A percentile compares a stretch with the other conserved stretches of the same genome.
These are phyloP conservation scores for Rotaria magnacalcarata DNA, from an alignment of 2,888 invertebrate genomes.

Conservation along the genomic window DNA sequence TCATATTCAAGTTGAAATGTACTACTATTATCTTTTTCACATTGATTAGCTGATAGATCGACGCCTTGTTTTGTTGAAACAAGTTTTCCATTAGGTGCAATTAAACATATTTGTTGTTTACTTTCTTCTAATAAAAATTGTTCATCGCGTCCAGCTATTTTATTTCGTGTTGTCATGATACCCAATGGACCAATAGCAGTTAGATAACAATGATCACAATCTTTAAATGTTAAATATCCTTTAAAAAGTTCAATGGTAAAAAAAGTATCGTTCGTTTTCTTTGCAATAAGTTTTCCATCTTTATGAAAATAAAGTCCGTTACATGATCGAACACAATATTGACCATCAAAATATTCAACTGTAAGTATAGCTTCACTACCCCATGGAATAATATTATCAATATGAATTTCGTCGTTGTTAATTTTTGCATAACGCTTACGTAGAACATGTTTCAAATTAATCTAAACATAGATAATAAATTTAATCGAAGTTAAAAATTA, in stretches of 20 bases:
- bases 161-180: constrained; percentile 83
- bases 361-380: constrained; percentile 92
- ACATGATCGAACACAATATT: constrained; percentile 89
- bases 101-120: constrained; percentile 86
- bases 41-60: constrained; percentile 90
- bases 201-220: constrained; percentile 78
- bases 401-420: constrained; percentile 70
- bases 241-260: constrained; percentile 92
- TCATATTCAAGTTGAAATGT: constrained; percentile 95
- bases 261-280: constrained; percentile 67
- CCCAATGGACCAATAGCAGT: constrained; percentile 92
- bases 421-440: constrained; percentile 88
- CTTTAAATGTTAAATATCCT: constrained; percentile 67
- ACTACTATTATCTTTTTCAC: constrained; percentile 86
- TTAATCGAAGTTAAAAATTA: constrained; percentile 47
- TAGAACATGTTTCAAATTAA: constrained; percentile 83
- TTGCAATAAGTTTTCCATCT: constrained; percentile 59
- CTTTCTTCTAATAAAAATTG: constrained; percentile 92
- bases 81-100: constrained; percentile 81
- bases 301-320: constrained; percentile 72
- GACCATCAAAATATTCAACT: constrained; percentile 78
- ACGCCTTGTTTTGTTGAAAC: constrained; percentile 95
- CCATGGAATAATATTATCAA: constrained; percentile 94
- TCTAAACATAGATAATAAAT: constrained; percentile 61
- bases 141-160: constrained; percentile 86